A percentile compares a stretch with the other conserved stretches of the same genome.
These are phyloP conservation scores for Oreonectes daqikongensis DNA, from an alignment of 2,797 vertebrate genomes.

Conservation along the genomic window DNA sequence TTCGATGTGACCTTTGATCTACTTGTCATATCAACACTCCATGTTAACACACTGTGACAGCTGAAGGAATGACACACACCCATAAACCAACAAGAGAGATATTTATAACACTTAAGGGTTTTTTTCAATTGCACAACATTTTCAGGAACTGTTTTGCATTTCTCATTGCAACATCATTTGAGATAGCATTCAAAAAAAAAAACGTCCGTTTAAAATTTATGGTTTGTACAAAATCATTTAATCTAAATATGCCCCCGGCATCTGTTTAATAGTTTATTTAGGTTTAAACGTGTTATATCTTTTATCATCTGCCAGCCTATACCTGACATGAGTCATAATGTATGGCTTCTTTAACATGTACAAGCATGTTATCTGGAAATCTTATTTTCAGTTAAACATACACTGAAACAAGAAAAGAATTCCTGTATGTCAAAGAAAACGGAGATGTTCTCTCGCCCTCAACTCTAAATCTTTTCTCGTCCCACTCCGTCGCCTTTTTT, in stretches of 20 bases:
- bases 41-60: constrained; percentile 9
- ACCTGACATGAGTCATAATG: constrained; percentile 3
- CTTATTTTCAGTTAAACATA: background rate
- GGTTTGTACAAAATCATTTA: too few species aligned
- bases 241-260: too few species aligned
- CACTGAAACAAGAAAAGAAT: background rate
- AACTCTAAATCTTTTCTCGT: background rate
- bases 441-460: background rate
- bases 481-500: background rate
- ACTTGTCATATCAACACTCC: background rate
- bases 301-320: background rate
- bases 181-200: too few species aligned
- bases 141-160: too few species aligned
- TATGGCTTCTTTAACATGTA: background rate
- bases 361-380: background rate
- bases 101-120: too few species aligned
- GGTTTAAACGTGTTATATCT: too few species aligned
- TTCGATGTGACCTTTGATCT: constrained; percentile 8
- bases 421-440: background rate
- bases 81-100: background rate
- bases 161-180: too few species aligned
- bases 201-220: too few species aligned
- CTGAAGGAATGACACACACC: background rate
- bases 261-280: too few species aligned
- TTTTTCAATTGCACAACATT: too few species aligned